A percentile compares a stretch with the other conserved stretches of the same genome.
Conservation (phyloP, 2,888 invertebrate species). For the Ochropacha duplaris region DNA sequence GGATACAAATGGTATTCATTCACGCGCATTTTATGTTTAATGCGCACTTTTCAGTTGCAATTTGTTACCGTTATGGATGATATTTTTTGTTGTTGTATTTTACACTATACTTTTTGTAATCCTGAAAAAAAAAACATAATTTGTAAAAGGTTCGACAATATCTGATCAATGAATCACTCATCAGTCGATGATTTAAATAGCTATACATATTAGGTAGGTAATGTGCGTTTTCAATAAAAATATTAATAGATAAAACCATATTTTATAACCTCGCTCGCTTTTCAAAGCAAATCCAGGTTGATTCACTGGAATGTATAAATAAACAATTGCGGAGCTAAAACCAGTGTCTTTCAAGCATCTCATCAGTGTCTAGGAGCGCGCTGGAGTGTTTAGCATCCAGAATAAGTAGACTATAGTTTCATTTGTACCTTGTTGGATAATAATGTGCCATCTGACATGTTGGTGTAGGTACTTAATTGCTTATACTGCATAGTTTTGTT, state of each 20-base stretch:
- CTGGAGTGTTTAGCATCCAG: conserved; percentile 24
- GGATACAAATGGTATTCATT: conserved; percentile 7
- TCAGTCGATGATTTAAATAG: too few relatives aligned
- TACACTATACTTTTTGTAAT: too few relatives aligned
- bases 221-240: too few relatives aligned
- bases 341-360: conserved; percentile 38
- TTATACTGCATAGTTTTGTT: too few relatives aligned
- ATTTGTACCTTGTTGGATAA: not conserved
- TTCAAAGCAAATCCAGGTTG: conserved; percentile 9
- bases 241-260: too few relatives aligned
- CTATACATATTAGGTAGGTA: too few relatives aligned
- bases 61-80: not conserved
- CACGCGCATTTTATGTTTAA: not conserved
- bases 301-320: conserved; percentile 32
- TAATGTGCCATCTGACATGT: not conserved
- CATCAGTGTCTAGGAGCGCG: conserved; percentile 40
- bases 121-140: too few relatives aligned
- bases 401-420: conserved; percentile 14
- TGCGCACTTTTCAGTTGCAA: conserved; percentile 1
- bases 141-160: too few relatives aligned
- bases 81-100: too few relatives aligned
- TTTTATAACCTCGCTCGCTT: not conserved
- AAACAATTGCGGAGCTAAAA: conserved; percentile 26
- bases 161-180: too few relatives aligned
- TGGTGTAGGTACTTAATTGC: not conserved